Conservation (phyloP, 2,113 vertebrate species). For the Tachysurus fulvidraco region DNA sequence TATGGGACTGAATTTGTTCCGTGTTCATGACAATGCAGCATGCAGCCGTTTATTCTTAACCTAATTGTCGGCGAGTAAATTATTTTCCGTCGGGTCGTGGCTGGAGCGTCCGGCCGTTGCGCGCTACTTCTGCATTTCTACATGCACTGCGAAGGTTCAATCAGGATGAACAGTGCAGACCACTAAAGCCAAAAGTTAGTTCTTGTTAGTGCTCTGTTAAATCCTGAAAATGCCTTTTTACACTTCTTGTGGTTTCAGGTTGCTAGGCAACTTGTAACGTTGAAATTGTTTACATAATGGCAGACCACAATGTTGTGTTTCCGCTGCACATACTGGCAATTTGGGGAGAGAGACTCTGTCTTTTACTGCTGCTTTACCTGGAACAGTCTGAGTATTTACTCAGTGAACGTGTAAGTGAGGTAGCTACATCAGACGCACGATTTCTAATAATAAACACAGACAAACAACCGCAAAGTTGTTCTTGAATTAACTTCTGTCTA, state of each 20-base stretch:
- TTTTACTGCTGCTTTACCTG: not conserved
- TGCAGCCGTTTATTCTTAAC: not conserved
- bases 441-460: not conserved
- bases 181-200: not conserved
- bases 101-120: not conserved
- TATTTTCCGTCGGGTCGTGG: not conserved
- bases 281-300: not conserved
- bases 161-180: not conserved
- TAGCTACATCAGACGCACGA: not conserved
- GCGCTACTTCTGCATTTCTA: not conserved
- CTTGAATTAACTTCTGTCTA: not conserved
- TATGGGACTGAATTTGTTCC: not conserved
- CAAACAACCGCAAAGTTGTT: not conserved
- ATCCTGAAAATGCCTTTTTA: not conserved
- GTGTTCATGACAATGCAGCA: not conserved
- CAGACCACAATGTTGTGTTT: conserved; percentile 3
- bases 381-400: not conserved
- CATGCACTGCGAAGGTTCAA: not conserved
- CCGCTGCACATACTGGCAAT: not conserved
- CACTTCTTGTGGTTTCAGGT: conserved; percentile 4
- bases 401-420: not conserved
- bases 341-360: too few species aligned
- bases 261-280: conserved; percentile 9
- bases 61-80: not conserved
- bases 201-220: not conserved